phyloP scores from a whole-genome alignment of 2,113 vertebrate genomes.

The Platysternon megacephalum region DNA sequence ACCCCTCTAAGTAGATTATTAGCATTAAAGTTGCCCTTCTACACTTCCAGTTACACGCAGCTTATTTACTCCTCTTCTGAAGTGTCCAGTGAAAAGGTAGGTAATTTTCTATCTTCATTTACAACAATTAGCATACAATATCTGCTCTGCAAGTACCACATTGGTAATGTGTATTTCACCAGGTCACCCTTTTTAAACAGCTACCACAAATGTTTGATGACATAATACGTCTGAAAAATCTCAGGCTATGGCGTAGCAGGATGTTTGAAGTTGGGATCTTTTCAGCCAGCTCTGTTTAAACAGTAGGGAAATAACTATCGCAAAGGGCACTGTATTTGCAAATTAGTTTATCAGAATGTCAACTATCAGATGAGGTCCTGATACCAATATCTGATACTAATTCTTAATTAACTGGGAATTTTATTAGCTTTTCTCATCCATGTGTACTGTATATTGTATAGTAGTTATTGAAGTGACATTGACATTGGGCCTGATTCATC shows the following conservation, averaged over 20 bases:
- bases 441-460: not conserved
- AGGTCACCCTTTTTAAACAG: not conserved
- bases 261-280: not conserved
- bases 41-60: fast-evolving
- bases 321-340: not conserved
- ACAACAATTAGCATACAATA: not conserved
- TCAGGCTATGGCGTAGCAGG: fast-evolving
- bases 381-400: not conserved
- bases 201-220: not conserved
- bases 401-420: not conserved
- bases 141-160: not conserved
- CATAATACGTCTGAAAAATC: not conserved
- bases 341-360: not conserved
- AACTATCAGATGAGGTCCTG: not conserved
- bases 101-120: conserved; percentile 22
- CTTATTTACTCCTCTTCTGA: not conserved
- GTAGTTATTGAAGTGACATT: not conserved
- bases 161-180: not conserved
- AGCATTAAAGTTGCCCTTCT: not conserved
- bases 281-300: not conserved
- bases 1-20: conserved; percentile 78
- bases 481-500: not conserved
- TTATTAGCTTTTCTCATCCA: not conserved
- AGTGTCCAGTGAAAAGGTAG: conserved; percentile 65
- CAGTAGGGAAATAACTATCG: not conserved